Evolutionary conservation across 2,113 vertebrate species (phyloP).

Genomic region (Elachura formosa): DNA sequence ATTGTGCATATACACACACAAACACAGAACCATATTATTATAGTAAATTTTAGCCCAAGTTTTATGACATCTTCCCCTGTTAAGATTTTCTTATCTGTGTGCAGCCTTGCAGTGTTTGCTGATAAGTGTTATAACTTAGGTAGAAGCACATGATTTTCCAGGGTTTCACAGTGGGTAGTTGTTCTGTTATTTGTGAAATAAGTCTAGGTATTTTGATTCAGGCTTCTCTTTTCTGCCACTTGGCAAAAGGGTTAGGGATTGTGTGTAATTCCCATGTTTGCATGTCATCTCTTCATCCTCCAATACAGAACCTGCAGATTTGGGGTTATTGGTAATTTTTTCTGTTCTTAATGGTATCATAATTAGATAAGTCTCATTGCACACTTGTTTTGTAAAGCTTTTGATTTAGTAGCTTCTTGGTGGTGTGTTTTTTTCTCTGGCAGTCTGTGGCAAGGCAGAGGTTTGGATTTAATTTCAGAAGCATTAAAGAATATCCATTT

Average conservation of each 20-base stretch:
- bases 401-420: background rate
- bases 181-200: background rate
- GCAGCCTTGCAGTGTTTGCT: background rate
- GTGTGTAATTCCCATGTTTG: background rate
- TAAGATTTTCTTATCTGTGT: background rate
- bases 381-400: background rate
- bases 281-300: background rate
- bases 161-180: background rate
- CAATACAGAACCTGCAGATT: background rate
- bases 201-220: background rate
- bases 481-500: background rate
- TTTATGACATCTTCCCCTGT: background rate
- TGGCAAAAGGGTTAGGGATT: background rate
- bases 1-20: background rate
- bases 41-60: background rate
- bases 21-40: background rate
- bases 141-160: background rate
- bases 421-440: background rate
- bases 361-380: rapidly evolving
- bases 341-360: background rate
- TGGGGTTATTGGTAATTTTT: background rate
- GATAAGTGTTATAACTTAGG: background rate
- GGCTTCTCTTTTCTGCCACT: background rate
- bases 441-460: background rate
- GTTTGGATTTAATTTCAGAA: background rate